Evolutionary conservation across 2,797 vertebrate genomes (phyloP), one percentile per base, ranked within the genome.

Genomic region (Emydoidea blandingii): DNA sequence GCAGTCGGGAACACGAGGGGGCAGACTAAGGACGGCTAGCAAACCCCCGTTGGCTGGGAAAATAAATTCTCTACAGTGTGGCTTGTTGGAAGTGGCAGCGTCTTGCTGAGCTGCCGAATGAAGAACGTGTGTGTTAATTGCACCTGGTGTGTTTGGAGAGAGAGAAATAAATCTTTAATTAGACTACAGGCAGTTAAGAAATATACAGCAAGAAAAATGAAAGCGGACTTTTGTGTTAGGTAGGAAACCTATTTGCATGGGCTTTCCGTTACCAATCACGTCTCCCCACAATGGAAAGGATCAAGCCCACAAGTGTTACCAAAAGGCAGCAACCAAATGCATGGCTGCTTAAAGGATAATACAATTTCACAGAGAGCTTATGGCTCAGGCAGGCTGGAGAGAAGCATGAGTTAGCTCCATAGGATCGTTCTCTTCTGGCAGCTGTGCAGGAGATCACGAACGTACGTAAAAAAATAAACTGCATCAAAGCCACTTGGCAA

Each of bases 401-500:
- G 94, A 93, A 91, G 93, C 95, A 92, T 96, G 59, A 8, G 79
- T 93, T 95, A 0, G 94, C 90, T 96, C 93, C 49, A 62, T 1
- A 78, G 86, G 93, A 86, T 93, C 89, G 88, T 84, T 94, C 89
- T 84, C 86, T 83, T 6, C 88, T 1, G 44, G 93, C 97, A 97
- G 96, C 97, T 97, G 96, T n/a, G 91, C 92, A 56, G 94, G 90
- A 91, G 84, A 95, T 97, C 96, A 94, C 0, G 65, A 92, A 65
- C 94, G 85, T 7, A 91, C 14, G 93, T 88, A 93, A 95, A 91
- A 92, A 86, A 87, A 81, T 49, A 91, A 88, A 89, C 44, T 15
- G 94, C 95, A 97, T 95, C 96, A 97, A 96, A 97, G 95, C 91
- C 49, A 44, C 95, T 95, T 97, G 96, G 96, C 96, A 96, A 62